Conservation (phyloP, 2,113 vertebrate genomes). For the Eubucco bourcierii region DNA sequence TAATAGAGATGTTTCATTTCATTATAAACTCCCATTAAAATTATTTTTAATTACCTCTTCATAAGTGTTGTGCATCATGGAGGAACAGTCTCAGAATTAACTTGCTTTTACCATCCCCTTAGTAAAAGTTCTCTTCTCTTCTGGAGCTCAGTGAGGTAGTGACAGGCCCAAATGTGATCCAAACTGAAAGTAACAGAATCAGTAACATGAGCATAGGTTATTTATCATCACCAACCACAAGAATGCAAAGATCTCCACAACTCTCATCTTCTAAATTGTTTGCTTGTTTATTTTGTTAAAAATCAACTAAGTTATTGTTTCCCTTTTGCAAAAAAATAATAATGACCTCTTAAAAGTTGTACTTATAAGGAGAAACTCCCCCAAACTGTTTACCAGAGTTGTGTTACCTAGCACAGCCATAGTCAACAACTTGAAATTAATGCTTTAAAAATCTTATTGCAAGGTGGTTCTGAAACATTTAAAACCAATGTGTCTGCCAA, state of each 20-base stretch:
- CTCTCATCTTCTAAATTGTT: not conserved
- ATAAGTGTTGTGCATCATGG: not conserved
- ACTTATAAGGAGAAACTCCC: not conserved
- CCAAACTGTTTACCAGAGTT: not conserved
- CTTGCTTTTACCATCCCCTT: not conserved
- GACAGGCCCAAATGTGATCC: not conserved
- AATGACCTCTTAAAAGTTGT: not conserved
- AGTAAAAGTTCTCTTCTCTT: not conserved
- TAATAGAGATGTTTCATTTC: not conserved
- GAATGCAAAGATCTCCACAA: not conserved
- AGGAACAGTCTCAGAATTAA: not conserved
- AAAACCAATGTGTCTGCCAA: not conserved
- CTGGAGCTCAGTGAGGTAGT: not conserved
- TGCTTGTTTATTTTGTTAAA: not conserved
- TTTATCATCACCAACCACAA: not conserved
- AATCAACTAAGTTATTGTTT: not conserved
- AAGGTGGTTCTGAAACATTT: conserved; percentile 28
- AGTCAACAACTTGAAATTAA: conserved; percentile 35
- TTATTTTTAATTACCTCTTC: not conserved
- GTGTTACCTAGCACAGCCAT: not conserved
- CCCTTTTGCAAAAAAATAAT: not conserved
- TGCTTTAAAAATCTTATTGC: conserved; percentile 48
- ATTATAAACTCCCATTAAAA: not conserved
- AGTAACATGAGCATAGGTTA: not conserved
- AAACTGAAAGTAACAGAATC: not conserved